A percentile compares a stretch with the other conserved stretches of the same genome.
phyloP scores from a whole-genome alignment of 2,888 invertebrate genomes.

The Monopis laevigella region DNA sequence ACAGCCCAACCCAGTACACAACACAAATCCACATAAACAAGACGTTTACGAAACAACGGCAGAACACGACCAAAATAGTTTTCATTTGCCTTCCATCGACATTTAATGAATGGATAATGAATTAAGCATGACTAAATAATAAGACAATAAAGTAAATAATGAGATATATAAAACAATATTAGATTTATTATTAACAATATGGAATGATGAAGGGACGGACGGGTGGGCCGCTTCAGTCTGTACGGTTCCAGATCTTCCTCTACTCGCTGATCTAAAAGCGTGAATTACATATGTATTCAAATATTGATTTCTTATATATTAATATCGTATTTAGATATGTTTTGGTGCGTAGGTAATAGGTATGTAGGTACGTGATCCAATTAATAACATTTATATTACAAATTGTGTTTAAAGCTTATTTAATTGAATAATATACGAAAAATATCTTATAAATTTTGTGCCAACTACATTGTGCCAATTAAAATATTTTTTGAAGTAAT shows the following conservation, averaged over 20 bases:
- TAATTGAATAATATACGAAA: not conserved
- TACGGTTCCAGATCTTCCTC: not conserved
- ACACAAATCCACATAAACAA: conserved; percentile 67
- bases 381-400: not conserved
- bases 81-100: conserved; percentile 23
- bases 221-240: conserved; percentile 28
- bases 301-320: no score
- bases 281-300: not conserved
- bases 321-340: no score
- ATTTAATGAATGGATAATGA: conserved; percentile 6
- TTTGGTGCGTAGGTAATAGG: no score
- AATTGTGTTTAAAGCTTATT: conserved; percentile 3
- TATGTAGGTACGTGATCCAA: conserved; percentile 1
- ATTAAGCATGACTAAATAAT: not conserved
- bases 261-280: conserved; percentile 6
- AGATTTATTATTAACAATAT: no score
- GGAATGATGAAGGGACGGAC: conserved; percentile 25
- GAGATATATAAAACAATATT: conserved; percentile 27
- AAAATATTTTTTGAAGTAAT: not conserved
- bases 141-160: conserved; percentile 20
- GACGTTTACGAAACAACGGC: conserved; percentile 37
- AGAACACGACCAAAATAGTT: conserved; percentile 66
- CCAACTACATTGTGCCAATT: conserved; percentile 41
- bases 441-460: conserved; percentile 26
- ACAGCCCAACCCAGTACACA: conserved; percentile 49